Percentiles rank a stretch among this genome's conserved stretches.
phyloP scores from a whole-genome alignment of 2,797 vertebrate genomes.

The Anomalospiza imberbis region DNA sequence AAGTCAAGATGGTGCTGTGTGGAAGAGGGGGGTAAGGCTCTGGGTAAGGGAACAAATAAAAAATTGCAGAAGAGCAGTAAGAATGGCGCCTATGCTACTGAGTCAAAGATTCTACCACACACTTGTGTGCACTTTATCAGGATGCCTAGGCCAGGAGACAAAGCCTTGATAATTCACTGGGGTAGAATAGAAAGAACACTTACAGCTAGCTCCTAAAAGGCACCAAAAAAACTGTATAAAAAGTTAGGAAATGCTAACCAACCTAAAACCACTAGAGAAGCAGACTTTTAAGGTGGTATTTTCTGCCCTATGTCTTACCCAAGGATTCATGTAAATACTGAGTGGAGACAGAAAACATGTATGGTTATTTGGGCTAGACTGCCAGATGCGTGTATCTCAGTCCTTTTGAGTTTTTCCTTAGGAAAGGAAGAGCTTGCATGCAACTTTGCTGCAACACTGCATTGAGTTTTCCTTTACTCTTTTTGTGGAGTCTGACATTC shows the following conservation, averaged over 20 bases:
- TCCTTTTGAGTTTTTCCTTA: background rate
- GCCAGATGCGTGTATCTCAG: background rate
- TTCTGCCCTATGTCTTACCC: rapidly evolving
- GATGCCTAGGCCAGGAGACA: background rate
- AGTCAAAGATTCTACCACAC: background rate
- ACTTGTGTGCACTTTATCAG: background rate
- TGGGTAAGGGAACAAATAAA: background rate
- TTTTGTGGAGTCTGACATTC: background rate
- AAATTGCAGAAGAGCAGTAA: background rate
- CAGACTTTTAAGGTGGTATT: background rate
- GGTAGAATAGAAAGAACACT: background rate
- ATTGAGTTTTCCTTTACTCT: background rate
- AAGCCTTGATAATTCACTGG: background rate
- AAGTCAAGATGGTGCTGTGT: background rate
- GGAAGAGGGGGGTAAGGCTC: rapidly evolving
- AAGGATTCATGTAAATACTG: background rate
- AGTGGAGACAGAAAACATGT: background rate
- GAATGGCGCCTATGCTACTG: background rate
- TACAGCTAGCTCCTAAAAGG: background rate
- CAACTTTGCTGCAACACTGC: background rate
- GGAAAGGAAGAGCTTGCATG: background rate
- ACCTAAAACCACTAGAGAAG: background rate
- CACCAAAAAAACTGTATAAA: background rate
- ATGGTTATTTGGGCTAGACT: background rate
- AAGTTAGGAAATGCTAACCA: background rate